Base-by-base conservation (phyloP, 1,140 invertebrate species). In the Cyphomyrmex costatus region DNA sequence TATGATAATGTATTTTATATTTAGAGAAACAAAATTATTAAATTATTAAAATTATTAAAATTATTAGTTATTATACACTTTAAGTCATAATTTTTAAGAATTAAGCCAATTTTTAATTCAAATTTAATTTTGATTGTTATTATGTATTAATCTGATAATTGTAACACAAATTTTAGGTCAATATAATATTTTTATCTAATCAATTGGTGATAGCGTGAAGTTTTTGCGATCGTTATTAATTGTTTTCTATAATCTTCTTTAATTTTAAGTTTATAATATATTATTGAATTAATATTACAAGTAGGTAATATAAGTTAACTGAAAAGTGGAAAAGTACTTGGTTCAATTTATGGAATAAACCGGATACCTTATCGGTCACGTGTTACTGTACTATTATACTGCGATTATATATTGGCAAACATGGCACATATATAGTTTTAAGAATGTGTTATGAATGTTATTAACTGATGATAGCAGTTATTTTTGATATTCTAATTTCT, bases 281-380 rank as follows among this genome's bases (percentile, higher is more conserved):
- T 53, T 21, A 30, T 36, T 61, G 5, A 46, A 42, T 30, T 77
- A 63, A 77, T 30, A 27, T 51, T 19, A 21, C 0, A 66, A 70
- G 8, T 53, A 56, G n/a, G n/a, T n/a, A n/a, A n/a, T n/a, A 80
- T 70, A 70, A 56, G 3, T 5, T 16, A 19, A 42, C n/a, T 77
- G 0, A 53, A 65, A 78, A 33, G 27, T 49, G 7, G 19, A 33
- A 80, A 56, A 36, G 36, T 21, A 56, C 30, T 65, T 21, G 5
- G 27, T 33, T 30, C 0, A 36, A 76, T 8, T 46, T 68, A 21
- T 16, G 16, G 8, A 14, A 7, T 24, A 27, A 65, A 78, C 36
- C 16, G 3, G 58, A 65, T 65, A 53, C 19, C n/a, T 80, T 80
- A 70, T 80, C 77, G 14, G 49, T 78, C 61, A 53, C 61, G n/a